Evolutionary conservation across 1,140 invertebrate species (phyloP).

Genomic region (roundworm (Caenorhabditis elegans)): DNA sequence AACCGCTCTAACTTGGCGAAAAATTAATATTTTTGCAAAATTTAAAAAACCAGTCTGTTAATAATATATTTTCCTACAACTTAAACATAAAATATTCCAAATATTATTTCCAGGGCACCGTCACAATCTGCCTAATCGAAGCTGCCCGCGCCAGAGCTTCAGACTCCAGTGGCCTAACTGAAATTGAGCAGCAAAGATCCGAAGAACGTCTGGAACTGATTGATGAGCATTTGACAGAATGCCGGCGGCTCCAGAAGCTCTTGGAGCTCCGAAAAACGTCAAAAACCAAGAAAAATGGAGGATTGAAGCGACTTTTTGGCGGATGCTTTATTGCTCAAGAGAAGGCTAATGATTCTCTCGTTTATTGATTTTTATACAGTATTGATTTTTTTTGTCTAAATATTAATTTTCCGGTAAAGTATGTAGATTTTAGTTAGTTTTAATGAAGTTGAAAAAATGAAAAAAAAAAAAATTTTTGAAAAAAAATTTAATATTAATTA

Average conservation of each 20-base stretch:
- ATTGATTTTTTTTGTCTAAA: too few species aligned
- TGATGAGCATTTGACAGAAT: slow-evolving; percentile 41
- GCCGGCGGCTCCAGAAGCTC: slow-evolving; percentile 32
- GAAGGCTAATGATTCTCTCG: not conserved
- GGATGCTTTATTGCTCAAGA: not conserved
- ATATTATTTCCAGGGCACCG: slow-evolving; percentile 29
- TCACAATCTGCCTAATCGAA: slow-evolving; percentile 47
- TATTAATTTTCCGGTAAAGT: too few species aligned
- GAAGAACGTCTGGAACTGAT: slow-evolving; percentile 35
- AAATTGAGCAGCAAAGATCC: slow-evolving; percentile 18
- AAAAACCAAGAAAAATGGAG: slow-evolving; percentile 11
- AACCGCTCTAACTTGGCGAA: too few species aligned
- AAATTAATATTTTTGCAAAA: too few species aligned
- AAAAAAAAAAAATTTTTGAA: too few species aligned
- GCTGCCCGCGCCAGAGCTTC: slow-evolving; percentile 39
- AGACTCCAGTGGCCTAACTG: slow-evolving; percentile 14
- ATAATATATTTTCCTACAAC: not conserved
- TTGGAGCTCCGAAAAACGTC: not conserved
- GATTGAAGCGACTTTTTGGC: not conserved
- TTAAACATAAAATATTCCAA: not conserved
- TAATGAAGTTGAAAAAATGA: too few species aligned
- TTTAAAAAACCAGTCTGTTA: not conserved
- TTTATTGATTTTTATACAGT: not conserved
- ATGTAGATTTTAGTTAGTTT: too few species aligned
- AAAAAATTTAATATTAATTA: too few species aligned